Evolutionary conservation across 37 sponge, comb jelly and placozoan genomes (phyloP), one percentile per base, ranked within the genome.

Genomic region (Ianthella basta): DNA sequence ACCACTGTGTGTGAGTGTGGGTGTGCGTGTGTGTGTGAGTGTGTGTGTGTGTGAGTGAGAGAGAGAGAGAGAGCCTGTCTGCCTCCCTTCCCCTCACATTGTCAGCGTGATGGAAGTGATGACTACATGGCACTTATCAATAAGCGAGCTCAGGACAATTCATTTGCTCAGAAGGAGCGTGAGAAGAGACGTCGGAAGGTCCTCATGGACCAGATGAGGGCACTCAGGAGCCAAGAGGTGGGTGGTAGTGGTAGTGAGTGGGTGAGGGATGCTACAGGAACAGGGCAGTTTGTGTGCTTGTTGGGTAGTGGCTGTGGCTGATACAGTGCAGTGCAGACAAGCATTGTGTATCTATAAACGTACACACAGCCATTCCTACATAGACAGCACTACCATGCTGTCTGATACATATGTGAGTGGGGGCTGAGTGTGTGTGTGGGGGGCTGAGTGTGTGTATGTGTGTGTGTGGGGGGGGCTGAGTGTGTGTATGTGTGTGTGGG

Each of bases 171-270:
- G 59, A 59, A 86, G 88, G 95, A 93, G 85, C 88, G 96, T 82
- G 92, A 93, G 90, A 92, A 89, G 89, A 67, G 94, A 27, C 81
- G 96, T 61, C 87, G 91, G 73, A 86, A 89, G 72, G 96, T 95
- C 18, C 83, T 93, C 55, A 82, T 97, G 53, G 89, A 90, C 24
- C 91, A 89, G 86, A 85, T 93, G 83, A 86, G 63, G 69, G 83
- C 68, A 0, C 60, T 89, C 57, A 81, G 83, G 6, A 75, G 84
- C 57, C 87, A 92, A 79, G 90, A 92, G 78, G 93, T 92, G 19
- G 40, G 89, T 10, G 40, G 25, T n/a, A 25, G 12, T 13, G 27
- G 23, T n/a, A 24, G 68, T 66, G n/a, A n/a, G n/a, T n/a, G 50
- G 50, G 8, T 44, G 6, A 44, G 50, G 50, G 50, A 44, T 44